These are phyloP conservation scores for Enteromius fasciolatus DNA, from an alignment of 2,797 vertebrate genomes.

Conservation along the genomic window DNA sequence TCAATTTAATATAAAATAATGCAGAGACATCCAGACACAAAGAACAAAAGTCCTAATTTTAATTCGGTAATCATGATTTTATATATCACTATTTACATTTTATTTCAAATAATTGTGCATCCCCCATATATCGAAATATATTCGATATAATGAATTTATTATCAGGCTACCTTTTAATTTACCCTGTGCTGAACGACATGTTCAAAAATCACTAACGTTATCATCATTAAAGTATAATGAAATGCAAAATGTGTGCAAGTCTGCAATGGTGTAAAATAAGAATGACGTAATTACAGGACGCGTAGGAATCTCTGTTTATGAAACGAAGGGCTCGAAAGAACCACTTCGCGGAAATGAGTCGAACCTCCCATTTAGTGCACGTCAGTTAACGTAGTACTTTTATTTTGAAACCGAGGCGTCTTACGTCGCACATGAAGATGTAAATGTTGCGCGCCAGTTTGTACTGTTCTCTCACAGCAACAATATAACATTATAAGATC, in stretches of 20 bases:
- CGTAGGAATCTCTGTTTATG: not conserved
- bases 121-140: not conserved
- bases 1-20: not conserved
- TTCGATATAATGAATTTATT: not conserved
- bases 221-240: not conserved
- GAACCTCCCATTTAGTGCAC: not conserved
- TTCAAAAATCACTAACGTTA: not conserved
- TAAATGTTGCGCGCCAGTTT: conserved; percentile 17
- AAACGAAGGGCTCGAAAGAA: not conserved
- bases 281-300: not conserved
- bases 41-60: not conserved
- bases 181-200: not conserved
- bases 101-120: not conserved
- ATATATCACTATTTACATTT: not conserved
- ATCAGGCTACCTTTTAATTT: not conserved
- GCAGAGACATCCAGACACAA: not conserved
- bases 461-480: not conserved
- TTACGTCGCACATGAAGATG: conserved; percentile 7
- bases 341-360: not conserved
- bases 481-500: not conserved
- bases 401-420: conserved; percentile 50
- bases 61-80: not conserved
- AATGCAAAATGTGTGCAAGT: not conserved
- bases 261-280: not conserved
- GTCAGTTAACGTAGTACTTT: conserved; percentile 42